These are phyloP conservation scores for Melanotus villosus DNA, from an alignment of 2,888 invertebrate genomes.

Conservation along the genomic window DNA sequence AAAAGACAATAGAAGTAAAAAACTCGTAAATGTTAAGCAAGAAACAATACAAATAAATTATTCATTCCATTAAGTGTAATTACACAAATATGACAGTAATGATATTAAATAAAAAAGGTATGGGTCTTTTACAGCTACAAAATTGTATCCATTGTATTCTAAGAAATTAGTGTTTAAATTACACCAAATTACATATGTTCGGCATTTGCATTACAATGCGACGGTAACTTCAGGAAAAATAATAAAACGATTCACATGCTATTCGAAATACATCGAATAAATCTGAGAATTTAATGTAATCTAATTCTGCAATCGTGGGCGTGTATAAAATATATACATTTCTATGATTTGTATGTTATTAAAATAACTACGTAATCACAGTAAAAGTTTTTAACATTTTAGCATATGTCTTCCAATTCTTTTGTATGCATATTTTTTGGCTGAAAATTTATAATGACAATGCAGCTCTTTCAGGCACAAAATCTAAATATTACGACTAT, in stretches of 20 bases:
- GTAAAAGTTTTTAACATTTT: no score
- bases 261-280: conserved; percentile 9
- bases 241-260: conserved; percentile 10
- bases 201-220: conserved; percentile 26
- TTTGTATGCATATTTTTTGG: no score
- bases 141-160: conserved; percentile 29
- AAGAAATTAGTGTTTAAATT: conserved; percentile 30
- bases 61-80: conserved; percentile 32
- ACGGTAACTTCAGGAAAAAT: neutral
- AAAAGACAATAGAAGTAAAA: conserved; percentile 6
- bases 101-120: conserved; percentile 18
- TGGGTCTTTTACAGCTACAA: conserved; percentile 22
- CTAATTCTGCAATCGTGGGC: neutral
- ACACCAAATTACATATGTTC: conserved; percentile 29
- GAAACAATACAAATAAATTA: conserved; percentile 35
- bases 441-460: no score
- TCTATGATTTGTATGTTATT: no score
- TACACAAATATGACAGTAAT: conserved; percentile 22
- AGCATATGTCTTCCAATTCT: no score
- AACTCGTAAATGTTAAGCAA: neutral
- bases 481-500: no score
- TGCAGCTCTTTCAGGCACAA: no score
- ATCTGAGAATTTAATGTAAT: conserved; percentile 1
- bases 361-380: no score
- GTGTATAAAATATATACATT: neutral